Evolutionary conservation across 2,888 invertebrate genomes (phyloP).

Genomic region (Cactoblastis cactorum): DNA sequence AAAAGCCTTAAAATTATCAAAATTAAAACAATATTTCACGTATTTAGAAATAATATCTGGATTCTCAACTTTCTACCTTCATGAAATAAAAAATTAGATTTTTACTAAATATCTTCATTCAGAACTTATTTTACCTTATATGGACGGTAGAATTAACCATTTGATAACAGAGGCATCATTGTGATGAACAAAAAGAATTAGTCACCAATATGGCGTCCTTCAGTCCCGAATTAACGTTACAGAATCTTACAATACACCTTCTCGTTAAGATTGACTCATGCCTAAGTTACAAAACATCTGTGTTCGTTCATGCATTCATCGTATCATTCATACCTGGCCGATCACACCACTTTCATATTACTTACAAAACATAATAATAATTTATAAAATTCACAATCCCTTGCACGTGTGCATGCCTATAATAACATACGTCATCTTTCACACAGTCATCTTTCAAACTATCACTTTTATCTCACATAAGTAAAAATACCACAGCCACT

Average conservation of each 20-base stretch:
- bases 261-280: constrained; percentile 59
- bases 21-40: too few relatives aligned
- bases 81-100: not conserved
- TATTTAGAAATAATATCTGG: too few relatives aligned
- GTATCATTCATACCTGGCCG: constrained; percentile 42
- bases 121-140: not conserved
- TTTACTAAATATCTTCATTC: not conserved
- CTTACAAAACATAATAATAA: constrained; percentile 71
- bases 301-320: constrained; percentile 51
- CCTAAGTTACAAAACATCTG: constrained; percentile 70
- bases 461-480: constrained; percentile 68
- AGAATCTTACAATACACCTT: constrained; percentile 68
- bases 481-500: constrained; percentile 80
- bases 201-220: constrained; percentile 75
- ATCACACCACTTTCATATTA: constrained; percentile 53
- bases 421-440: constrained; percentile 71
- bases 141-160: constrained; percentile 1
- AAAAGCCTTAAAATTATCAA: too few relatives aligned
- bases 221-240: constrained; percentile 57
- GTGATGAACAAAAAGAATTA: constrained; percentile 59
- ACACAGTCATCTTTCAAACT: constrained; percentile 52
- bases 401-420: constrained; percentile 78
- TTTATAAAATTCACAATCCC: constrained; percentile 78
- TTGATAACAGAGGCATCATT: constrained; percentile 20
- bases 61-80: too few relatives aligned